Conservation (phyloP, 2,888 invertebrate species). For the Noctua janthe region DNA sequence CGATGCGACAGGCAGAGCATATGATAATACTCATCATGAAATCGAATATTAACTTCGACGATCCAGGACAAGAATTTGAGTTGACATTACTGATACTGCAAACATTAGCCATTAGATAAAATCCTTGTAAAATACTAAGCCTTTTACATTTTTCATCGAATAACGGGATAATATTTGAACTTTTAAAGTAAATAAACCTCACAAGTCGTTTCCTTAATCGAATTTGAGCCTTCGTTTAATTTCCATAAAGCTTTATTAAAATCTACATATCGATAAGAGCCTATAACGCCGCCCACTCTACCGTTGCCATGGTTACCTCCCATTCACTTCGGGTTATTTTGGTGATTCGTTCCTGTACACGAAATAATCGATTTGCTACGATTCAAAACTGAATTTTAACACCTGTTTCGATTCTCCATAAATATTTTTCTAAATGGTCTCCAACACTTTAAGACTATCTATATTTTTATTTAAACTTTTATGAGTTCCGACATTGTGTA, state of each 20-base stretch:
- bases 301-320: conserved; percentile 70
- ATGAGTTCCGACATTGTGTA: conserved; percentile 39
- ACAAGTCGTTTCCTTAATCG: conserved; percentile 53
- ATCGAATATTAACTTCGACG: neutral
- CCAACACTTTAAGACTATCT: conserved; percentile 40
- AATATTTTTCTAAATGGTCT: conserved; percentile 55
- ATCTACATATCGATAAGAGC: conserved; percentile 58
- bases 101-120: neutral
- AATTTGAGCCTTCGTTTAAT: conserved; percentile 47
- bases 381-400: conserved; percentile 73
- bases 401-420: conserved; percentile 63
- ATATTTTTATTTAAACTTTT: conserved; percentile 40
- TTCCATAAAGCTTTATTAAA: conserved; percentile 57
- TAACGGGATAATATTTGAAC: conserved; percentile 28
- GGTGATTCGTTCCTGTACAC: conserved; percentile 75
- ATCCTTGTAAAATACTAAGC: neutral
- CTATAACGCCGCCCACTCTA: conserved; percentile 57
- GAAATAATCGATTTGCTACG: conserved; percentile 80
- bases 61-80: neutral
- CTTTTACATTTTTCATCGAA: conserved; percentile 6
- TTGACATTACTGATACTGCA: neutral
- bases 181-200: conserved; percentile 42
- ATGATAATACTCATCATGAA: neutral
- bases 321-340: conserved; percentile 72
- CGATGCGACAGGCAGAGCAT: neutral